A percentile compares a stretch with the other conserved stretches of the same genome.
Evolutionary conservation across 2,888 invertebrate species (phyloP).

Genomic region (Ariolimax columbianus): DNA sequence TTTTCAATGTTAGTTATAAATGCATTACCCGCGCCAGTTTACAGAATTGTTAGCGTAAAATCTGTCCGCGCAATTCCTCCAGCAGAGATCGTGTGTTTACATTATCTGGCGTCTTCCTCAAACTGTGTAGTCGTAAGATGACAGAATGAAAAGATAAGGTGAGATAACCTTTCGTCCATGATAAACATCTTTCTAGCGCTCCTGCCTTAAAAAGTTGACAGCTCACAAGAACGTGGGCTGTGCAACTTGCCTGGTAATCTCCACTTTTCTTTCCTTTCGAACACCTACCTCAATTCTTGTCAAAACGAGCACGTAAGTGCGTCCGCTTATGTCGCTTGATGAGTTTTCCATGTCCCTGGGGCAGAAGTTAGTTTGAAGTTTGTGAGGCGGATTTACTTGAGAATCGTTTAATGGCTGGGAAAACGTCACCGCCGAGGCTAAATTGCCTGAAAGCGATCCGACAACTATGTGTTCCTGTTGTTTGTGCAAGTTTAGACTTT

Average conservation of each 20-base stretch:
- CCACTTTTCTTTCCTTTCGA: not conserved
- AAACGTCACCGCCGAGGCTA: constrained; percentile 1
- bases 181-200: constrained; percentile 4
- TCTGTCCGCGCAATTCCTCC: no score
- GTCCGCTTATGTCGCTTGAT: not conserved
- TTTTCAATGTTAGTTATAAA: no score
- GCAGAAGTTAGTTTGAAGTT: constrained; percentile 24
- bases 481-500: not conserved
- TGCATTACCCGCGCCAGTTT: no score
- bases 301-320: constrained; percentile 7
- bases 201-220: not conserved
- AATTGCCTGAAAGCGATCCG: constrained; percentile 25
- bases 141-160: not conserved
- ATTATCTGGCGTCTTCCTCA: not conserved
- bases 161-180: not conserved
- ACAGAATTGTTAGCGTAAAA: no score
- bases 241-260: not conserved
- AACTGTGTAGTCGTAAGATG: not conserved
- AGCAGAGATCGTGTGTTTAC: not conserved
- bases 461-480: not conserved
- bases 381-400: not conserved
- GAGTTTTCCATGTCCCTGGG: constrained; percentile 21
- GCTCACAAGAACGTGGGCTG: not conserved
- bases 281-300: not conserved
- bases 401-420: constrained; percentile 21